Percentiles rank a stretch among this genome's conserved stretches.
phyloP scores from a whole-genome alignment of 2,888 invertebrate genomes.

The Stenotaenia linearis region DNA sequence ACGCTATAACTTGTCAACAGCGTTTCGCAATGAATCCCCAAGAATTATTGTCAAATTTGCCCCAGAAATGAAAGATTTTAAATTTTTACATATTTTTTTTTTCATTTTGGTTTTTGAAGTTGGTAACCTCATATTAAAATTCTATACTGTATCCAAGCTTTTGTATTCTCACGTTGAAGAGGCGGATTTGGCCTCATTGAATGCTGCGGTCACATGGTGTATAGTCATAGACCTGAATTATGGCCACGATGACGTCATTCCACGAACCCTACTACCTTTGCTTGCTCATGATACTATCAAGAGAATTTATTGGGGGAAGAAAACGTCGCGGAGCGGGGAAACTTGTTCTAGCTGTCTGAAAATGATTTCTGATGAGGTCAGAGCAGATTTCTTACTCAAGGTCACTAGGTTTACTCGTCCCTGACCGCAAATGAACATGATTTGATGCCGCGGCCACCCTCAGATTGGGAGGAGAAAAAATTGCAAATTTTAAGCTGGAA shows the following conservation, averaged over 20 bases:
- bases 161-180: neutral
- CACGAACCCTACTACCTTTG: neutral
- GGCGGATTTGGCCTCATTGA: conserved; percentile 18
- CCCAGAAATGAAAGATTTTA: too few species aligned
- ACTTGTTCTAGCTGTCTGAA: neutral
- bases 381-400: conserved; percentile 1
- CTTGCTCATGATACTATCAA: neutral
- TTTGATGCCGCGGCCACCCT: neutral
- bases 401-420: conserved; percentile 8
- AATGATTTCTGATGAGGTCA: conserved; percentile 17
- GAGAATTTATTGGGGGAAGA: neutral
- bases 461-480: neutral
- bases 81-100: too few species aligned
- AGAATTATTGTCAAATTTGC: too few species aligned
- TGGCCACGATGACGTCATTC: neutral
- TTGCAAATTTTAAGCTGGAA: neutral
- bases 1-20: neutral
- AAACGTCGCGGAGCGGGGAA: neutral
- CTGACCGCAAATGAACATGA: conserved; percentile 3
- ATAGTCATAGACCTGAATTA: neutral
- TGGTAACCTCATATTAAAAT: too few species aligned
- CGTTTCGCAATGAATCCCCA: neutral
- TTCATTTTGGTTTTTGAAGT: too few species aligned
- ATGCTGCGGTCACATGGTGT: neutral
- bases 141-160: too few species aligned